phyloP scores from a whole-genome alignment of 2,888 invertebrate species.

The Ochropleura plecta region DNA sequence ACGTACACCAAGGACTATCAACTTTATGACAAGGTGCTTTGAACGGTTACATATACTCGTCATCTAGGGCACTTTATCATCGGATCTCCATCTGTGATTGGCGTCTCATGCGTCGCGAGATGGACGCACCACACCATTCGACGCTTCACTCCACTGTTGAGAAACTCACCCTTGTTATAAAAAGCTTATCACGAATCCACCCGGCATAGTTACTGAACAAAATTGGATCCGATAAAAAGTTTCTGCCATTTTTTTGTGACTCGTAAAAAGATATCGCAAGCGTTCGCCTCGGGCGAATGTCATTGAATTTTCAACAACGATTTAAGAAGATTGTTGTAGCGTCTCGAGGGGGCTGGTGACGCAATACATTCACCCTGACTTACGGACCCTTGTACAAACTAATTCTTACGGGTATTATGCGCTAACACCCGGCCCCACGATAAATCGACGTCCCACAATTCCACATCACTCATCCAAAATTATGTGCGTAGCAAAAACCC shows the following conservation, averaged over 20 bases:
- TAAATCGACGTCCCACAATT: constrained; percentile 21
- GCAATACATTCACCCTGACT: constrained; percentile 69
- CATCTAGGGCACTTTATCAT: constrained; percentile 50
- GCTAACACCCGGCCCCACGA: constrained; percentile 27
- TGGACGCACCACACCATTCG: constrained; percentile 37
- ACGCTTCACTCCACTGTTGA: constrained; percentile 31
- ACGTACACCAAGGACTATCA: constrained; percentile 22
- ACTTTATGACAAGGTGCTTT: constrained; percentile 42
- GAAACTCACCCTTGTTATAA: constrained; percentile 78
- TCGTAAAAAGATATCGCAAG: constrained; percentile 80
- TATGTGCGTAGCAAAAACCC: constrained; percentile 38
- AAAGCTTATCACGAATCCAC: constrained; percentile 83
- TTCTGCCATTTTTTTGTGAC: constrained; percentile 80
- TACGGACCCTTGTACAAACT: constrained; percentile 70
- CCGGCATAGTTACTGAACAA: constrained; percentile 82
- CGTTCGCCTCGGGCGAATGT: constrained; percentile 76
- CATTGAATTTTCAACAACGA: constrained; percentile 82
- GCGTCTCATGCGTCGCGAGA: constrained; percentile 51
- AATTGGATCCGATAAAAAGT: constrained; percentile 84
- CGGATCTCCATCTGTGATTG: constrained; percentile 63
- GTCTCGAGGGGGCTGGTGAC: constrained; percentile 67
- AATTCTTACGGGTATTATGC: constrained; percentile 71
- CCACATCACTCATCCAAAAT: constrained; percentile 22
- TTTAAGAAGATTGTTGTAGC: constrained; percentile 76
- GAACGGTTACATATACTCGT: constrained; percentile 58